A percentile compares a stretch with the other conserved stretches of the same genome.
phyloP scores from a whole-genome alignment of 2,113 vertebrate species.

The Cichladusa arquata region DNA sequence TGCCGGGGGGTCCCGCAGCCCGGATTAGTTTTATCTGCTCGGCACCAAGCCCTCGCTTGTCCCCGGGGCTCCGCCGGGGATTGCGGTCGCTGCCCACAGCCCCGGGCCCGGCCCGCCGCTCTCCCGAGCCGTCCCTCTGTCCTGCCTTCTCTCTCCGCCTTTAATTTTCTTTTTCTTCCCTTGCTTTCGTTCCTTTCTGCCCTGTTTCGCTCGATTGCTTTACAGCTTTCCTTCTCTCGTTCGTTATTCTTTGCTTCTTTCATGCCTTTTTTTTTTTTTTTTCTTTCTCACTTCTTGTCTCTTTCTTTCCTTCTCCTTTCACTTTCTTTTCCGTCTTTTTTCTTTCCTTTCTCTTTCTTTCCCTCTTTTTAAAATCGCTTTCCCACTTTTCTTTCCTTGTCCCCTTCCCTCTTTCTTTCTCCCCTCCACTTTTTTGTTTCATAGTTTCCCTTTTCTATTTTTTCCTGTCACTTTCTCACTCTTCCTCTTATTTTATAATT shows the following conservation, averaged over 20 bases:
- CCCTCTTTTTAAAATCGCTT: neutral
- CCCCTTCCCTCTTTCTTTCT: neutral
- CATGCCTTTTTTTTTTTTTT: neutral
- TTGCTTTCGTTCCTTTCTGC: neutral
- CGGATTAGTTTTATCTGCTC: neutral
- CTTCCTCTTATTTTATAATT: neutral
- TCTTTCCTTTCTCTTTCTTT: neutral
- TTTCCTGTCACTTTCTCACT: neutral
- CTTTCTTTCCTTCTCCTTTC: neutral
- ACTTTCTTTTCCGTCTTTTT: neutral
- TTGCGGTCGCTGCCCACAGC: neutral
- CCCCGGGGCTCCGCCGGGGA: neutral
- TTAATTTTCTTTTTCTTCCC: neutral
- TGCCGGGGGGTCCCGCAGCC: neutral
- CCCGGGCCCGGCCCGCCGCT: neutral
- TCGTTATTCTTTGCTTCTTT: neutral
- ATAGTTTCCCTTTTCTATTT: fast-evolving
- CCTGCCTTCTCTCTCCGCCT: neutral
- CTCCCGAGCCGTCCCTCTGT: neutral
- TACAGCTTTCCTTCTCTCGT: neutral
- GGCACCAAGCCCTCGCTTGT: neutral
- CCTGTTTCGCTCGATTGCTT: too few relatives aligned
- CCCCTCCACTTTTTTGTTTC: neutral
- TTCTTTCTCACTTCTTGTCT: neutral
- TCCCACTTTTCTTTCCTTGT: neutral